Evolutionary conservation across 2,797 vertebrate genomes (phyloP), one percentile per base, ranked within the genome.

Genomic region (Pangasius sanitwongsei): DNA sequence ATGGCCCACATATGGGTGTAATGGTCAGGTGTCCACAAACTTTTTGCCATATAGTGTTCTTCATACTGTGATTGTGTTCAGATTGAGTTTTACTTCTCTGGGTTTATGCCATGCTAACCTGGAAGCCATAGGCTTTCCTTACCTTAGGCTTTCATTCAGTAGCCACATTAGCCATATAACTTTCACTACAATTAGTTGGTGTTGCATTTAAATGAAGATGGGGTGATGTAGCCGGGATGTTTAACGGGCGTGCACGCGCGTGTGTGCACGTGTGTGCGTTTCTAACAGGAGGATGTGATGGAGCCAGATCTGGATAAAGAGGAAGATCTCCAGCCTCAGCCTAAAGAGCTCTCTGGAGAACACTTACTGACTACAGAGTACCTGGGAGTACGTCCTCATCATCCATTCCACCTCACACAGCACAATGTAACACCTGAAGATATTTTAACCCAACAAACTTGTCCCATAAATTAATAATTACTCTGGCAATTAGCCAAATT

Each of bases 341-440:
- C 96, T 4, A 96, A 97, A 53, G 98, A 99, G 50, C 96, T 99
- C 74, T 95, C 94, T 2, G 98, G 99, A 57, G 99, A 99, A 94
- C 96, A 97, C 87, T 96, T 99, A 85, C 97, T 99, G 90, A 99
- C 97, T 72, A 97, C 97, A 0, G 97, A 99, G 90, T 99, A 99
- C 92, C 93, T 99, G 83, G 98, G 98, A 83, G 98, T 99, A 95
- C 95, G 98, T 92, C 28, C 31, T 86, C 63, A 50, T 67, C 25
- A 67, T 67, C 15, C 70, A 65, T 18, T 83, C 37, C 67, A 28
- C 23, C 1, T 88, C 83, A 75, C 72, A 83, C 88, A 70, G 0
- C n/a, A 86, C 3, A 69, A 16, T 86, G 55, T 65, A 69, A 4
- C 59, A 44, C 48, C 2, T 34, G 57, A 63, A 41, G 57, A 28